phyloP scores from a whole-genome alignment of 2,888 invertebrate genomes.

The Cantharis rustica region DNA sequence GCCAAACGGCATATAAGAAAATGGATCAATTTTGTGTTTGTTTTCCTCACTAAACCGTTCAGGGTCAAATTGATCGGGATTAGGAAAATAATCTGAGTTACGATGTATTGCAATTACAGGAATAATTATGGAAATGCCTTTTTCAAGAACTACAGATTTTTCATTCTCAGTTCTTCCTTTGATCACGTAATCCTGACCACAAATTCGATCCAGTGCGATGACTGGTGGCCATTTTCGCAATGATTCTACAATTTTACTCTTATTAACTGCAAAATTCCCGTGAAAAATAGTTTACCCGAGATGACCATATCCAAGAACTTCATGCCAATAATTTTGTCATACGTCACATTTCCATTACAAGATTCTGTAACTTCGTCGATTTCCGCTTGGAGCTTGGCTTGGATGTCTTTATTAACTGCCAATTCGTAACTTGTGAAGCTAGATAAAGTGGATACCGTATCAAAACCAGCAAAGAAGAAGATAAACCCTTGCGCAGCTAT shows the following conservation, averaged over 20 bases:
- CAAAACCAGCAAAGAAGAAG: constrained; percentile 4
- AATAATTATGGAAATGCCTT: no score
- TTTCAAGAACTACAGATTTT: no score
- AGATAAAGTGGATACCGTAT: background rate
- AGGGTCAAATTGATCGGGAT: no score
- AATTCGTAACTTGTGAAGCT: constrained; percentile 2
- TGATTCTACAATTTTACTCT: constrained; percentile 47
- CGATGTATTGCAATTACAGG: no score
- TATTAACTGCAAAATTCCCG: background rate
- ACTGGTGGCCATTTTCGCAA: no score
- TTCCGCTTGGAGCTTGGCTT: background rate
- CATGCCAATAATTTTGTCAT: constrained; percentile 46
- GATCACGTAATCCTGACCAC: no score
- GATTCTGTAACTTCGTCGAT: background rate
- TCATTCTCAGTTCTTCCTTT: no score
- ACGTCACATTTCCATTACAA: background rate
- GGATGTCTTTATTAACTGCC: background rate
- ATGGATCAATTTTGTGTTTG: no score
- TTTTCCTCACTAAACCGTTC: no score
- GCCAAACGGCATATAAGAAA: no score
- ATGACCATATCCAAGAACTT: constrained; percentile 58
- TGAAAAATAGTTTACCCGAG: constrained; percentile 31
- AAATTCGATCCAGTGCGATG: no score
- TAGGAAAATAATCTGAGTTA: no score
- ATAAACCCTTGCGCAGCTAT: constrained; percentile 1